Base-by-base conservation (phyloP, 1,140 invertebrate species). In the Pogonus chalceus region DNA sequence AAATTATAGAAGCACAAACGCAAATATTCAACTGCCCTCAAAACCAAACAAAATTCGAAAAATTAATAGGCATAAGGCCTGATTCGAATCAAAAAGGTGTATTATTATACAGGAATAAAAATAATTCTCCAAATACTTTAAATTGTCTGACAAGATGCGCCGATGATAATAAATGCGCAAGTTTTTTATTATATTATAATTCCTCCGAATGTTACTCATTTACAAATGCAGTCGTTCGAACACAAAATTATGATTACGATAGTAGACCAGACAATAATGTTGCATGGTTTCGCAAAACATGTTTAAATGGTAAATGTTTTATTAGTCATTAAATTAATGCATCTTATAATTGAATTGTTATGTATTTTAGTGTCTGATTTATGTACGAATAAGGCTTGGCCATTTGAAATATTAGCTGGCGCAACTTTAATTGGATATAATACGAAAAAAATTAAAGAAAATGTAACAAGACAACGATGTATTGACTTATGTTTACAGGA, bases 231-330 rank as follows among this genome's bases (percentile, higher is more conserved):
- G 58, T 69, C 20, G 55, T 62, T 4, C 62, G 60, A 23, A 35
- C 56, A 2, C 61, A 58, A 1, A 58, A 66, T 50, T 43, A 43
- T 43, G 69, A 75, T 37, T 50, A 64, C 48, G 64, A 71, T 0
- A 53, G 67, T 55, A 59, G 71, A 20, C 60, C 67, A 10, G 74
- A 76, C 51, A 62, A 60, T 23, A 66, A 73, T 59, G 68, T 69
- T n/a, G 66, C 72, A 23, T 76, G 72, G 70, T 76, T 75, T 58
- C 62, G 69, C 21, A 76, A 76, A 63, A 68, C 59, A 23, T 76
- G 74, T 49, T 56, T 75, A 20, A 62, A 63, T 14, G 65, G 71
- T 72, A 43, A 58, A 18, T 26, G 24, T 31, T 35, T 51, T 14
- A 47, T 53, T 12, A 37, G 2, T 51, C 31, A 2, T 51, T 35